These are phyloP conservation scores for Aporophyla nigra DNA, from an alignment of 2,888 invertebrate species.

Conservation along the genomic window DNA sequence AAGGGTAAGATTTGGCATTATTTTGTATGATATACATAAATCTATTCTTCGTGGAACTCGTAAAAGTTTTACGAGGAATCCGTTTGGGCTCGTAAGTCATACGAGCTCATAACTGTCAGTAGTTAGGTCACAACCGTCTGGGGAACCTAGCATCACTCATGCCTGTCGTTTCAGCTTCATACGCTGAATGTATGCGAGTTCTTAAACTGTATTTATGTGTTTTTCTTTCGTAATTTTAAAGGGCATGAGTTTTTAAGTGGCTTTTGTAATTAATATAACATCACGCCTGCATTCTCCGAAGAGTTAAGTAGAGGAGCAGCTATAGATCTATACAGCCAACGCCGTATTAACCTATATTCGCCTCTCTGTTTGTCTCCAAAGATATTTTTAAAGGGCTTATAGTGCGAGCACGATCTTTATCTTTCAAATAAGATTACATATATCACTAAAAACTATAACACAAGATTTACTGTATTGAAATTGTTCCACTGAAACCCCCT, in stretches of 20 bases:
- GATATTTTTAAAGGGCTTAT: too few relatives aligned
- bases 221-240: neutral
- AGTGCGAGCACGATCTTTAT: neutral
- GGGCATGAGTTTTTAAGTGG: neutral
- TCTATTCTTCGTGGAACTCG: conserved; percentile 49
- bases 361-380: neutral
- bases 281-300: neutral
- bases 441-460: neutral
- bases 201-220: neutral
- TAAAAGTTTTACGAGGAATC: conserved; percentile 61
- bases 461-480: neutral
- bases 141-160: conserved; percentile 44
- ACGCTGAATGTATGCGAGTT: conserved; percentile 6
- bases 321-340: too few relatives aligned
- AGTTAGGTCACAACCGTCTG: conserved; percentile 44
- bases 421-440: neutral
- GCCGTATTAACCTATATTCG: neutral
- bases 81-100: conserved; percentile 56
- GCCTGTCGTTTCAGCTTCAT: conserved; percentile 6
- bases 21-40: conserved; percentile 53
- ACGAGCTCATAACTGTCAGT: conserved; percentile 56
- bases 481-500: too few relatives aligned
- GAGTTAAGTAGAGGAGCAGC: too few relatives aligned
- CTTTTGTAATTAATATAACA: neutral
- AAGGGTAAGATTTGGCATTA: conserved; percentile 27